Percentiles rank a stretch among this genome's conserved stretches.
These are phyloP conservation scores for Oxyura jamaicensis DNA, from an alignment of 2,113 vertebrate species.

Conservation along the genomic window DNA sequence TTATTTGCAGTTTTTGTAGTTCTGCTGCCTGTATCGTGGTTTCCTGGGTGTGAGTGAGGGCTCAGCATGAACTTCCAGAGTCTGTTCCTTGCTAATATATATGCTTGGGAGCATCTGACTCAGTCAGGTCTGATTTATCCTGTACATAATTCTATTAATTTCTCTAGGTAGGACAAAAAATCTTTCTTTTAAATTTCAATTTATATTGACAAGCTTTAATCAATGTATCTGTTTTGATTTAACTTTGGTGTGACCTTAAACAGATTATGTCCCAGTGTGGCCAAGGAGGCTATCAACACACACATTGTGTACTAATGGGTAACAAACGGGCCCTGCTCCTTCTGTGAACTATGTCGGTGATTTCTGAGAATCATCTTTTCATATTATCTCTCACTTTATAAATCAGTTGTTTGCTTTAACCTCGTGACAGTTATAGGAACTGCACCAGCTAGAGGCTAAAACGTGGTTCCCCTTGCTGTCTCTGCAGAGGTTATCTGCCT, in stretches of 20 bases:
- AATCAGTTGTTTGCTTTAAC: not conserved
- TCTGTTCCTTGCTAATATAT: not conserved
- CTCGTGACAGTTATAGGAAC: not conserved
- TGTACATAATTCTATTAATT: not conserved
- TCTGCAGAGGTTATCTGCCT: conserved; percentile 17
- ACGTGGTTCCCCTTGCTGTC: not conserved
- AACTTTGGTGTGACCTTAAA: not conserved
- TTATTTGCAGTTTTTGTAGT: not conserved
- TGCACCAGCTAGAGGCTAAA: not conserved
- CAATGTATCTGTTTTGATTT: not conserved
- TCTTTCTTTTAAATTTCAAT: not conserved
- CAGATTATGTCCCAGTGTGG: not conserved
- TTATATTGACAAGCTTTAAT: not conserved
- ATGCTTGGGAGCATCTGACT: not conserved
- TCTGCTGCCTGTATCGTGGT: not conserved
- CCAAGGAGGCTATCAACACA: not conserved
- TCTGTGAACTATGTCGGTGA: not conserved
- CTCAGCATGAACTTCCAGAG: not conserved
- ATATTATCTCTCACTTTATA: not conserved
- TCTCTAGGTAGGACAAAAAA: not conserved
- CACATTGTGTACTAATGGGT: not conserved
- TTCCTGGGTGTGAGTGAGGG: not conserved
- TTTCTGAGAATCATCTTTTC: not conserved
- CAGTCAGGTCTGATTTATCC: not conserved
- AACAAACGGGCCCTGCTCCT: not conserved